Evolutionary conservation across 2,888 invertebrate species (phyloP), one percentile per base, ranked within the genome.

Genomic region (Notodonta ziczac): DNA sequence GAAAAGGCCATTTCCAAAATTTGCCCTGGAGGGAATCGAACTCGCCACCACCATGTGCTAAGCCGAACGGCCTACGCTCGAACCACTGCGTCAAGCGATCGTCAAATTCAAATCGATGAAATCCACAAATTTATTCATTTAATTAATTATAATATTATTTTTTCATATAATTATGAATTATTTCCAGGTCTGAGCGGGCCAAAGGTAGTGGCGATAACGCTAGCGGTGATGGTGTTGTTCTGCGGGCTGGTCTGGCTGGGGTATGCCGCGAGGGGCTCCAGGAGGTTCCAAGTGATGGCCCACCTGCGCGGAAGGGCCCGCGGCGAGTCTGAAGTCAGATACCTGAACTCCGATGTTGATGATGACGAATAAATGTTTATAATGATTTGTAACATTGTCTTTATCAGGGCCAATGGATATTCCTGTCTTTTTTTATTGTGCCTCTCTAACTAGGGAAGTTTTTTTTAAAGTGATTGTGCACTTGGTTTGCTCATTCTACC

Each of bases 271-370:
- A 62, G 85, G 2, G 74, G 85, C 10, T 63, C 79, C 54, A 74
- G 81, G 3, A 82, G 83, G 0, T 60, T 78, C 4, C 64, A 71
- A 0, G 69, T 77, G 0, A 10, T 87, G 0, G 84, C 85, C 2
- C 66, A 83, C n/a, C 56, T 90, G 0, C 77, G 87, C 0, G 88
- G 86, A 0, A 78, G 82, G 0, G 56, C 68, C 5, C 56, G 57
- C 0, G 57, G 78, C 8, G 88, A 91, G 62, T 80, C 89, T 0
- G 92, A 93, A 67, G 93, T 93, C 2, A 76, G 85, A 3, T 93
- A 88, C 62, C 69, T 93, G 1, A 88, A 85, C 13, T 65, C 82
- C 0, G 83, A 88, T 60, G 76, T 81, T n/a, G 88, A 87, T 62
- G 85, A 88, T 46, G 66, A 74, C 5, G 35, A 35, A 35, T 35